phyloP scores from a whole-genome alignment of 2,888 invertebrate genomes.

The Onchidella celtica region DNA sequence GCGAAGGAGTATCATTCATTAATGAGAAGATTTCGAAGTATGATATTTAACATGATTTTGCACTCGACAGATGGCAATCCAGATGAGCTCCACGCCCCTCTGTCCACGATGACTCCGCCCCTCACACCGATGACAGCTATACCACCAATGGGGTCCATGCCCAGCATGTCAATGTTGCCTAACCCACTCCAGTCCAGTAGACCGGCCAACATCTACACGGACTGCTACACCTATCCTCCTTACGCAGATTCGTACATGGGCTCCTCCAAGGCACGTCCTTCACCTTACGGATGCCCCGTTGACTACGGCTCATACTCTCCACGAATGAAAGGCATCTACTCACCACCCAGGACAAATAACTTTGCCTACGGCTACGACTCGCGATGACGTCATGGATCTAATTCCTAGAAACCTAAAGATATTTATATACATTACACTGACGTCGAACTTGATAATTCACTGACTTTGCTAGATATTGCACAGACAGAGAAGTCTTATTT shows the following conservation, averaged over 20 bases:
- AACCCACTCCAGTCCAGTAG: constrained; percentile 58
- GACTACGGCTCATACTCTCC: constrained; percentile 75
- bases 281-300: constrained; percentile 72
- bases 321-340: constrained; percentile 72
- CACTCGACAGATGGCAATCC: neutral
- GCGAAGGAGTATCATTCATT: neutral
- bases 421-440: too few species aligned
- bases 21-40: neutral
- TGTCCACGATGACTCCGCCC: constrained; percentile 33
- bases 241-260: constrained; percentile 73
- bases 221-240: constrained; percentile 68
- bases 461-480: too few species aligned
- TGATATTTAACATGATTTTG: neutral
- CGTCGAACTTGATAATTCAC: too few species aligned
- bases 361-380: constrained; percentile 66
- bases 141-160: constrained; percentile 20
- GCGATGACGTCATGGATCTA: too few species aligned
- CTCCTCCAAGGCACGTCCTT: constrained; percentile 67
- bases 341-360: constrained; percentile 58
- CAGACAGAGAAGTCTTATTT: too few species aligned
- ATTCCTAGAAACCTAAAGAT: too few species aligned
- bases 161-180: constrained; percentile 48
- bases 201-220: constrained; percentile 60
- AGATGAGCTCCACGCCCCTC: constrained; percentile 3
- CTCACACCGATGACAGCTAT: constrained; percentile 43